Evolutionary conservation across 2,797 vertebrate species (phyloP), one percentile per base, ranked within the genome.

Genomic region (Falco peregrinus): DNA sequence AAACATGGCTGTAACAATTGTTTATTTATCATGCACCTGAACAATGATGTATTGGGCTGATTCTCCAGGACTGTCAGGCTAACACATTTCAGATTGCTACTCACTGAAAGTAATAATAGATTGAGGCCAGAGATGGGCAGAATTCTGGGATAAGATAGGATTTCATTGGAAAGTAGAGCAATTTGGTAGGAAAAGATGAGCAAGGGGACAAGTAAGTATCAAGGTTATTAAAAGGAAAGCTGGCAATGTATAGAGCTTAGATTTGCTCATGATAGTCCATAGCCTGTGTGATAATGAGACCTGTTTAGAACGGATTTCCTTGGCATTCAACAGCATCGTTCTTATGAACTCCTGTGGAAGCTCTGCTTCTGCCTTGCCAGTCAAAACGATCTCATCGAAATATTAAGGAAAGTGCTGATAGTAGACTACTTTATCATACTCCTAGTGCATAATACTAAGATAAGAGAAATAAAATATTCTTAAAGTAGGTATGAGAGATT

Each of bases 341-440:
- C 91, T 90, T 87, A 90, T 74, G 51, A 76, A 93, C 63, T 95
- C 48, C 43, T 90, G 70, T 93, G 67, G 25, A 94, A 84, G 51
- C 86, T 84, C 73, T 84, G 39, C 39, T 67, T 39, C 73, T 95
- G 67, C 73, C 51, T 89, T 63, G 22, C 51, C 53, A 48, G n/a
- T 88, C 47, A 82, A 61, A 91, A 91, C 76, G 14, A 90, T 87
- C 79, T 81, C 65, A 78, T 91, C 43, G 89, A 76, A 88, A 89
- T 87, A 89, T n/a, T 79, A 73, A 87, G 78, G 48, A 41, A 91
- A 89, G 61, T 43, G 48, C 53, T 93, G 75, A 77, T 74, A 64
- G 70, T 17, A 64, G 56, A 73, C 57, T 77, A 26, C 70, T 92
- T 89, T 37, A 60, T 84, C 56, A 47, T 18, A 2, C 25, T 73